These are phyloP conservation scores for Brachionus manjavacas DNA, from an alignment of 1,140 invertebrate species.

Conservation along the genomic window DNA sequence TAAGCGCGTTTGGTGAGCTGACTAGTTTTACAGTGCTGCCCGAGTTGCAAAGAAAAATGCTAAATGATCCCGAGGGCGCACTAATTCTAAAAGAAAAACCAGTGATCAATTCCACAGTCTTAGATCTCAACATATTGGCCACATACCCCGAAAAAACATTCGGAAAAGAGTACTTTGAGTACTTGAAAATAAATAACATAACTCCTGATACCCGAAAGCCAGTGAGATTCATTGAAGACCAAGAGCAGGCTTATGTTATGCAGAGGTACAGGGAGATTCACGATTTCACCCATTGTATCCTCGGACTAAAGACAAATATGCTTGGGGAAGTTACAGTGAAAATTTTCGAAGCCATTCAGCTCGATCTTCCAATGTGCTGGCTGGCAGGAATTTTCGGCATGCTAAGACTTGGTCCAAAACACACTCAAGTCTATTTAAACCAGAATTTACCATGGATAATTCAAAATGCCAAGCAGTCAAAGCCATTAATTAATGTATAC, in stretches of 20 bases:
- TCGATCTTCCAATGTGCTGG: constrained; percentile 59
- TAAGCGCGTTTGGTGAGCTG: constrained; percentile 83
- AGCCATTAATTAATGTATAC: constrained; percentile 75
- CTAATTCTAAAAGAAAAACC: constrained; percentile 73
- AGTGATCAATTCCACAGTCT: constrained; percentile 74
- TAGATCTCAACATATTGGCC: constrained; percentile 70
- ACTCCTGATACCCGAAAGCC: constrained; percentile 80
- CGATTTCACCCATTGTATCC: constrained; percentile 82
- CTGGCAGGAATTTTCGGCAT: constrained; percentile 57
- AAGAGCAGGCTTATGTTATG: constrained; percentile 88
- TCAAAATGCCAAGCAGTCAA: constrained; percentile 68
- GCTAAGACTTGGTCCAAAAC: constrained; percentile 65
- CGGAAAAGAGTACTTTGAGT: constrained; percentile 75
- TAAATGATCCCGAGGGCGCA: constrained; percentile 65
- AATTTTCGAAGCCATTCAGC: constrained; percentile 83
- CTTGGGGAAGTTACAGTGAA: constrained; percentile 85
- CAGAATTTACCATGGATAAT: constrained; percentile 83
- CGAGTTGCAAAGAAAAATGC: constrained; percentile 67
- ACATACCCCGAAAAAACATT: constrained; percentile 72
- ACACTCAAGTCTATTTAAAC: constrained; percentile 71
- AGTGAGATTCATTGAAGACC: constrained; percentile 84
- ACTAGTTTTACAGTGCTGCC: constrained; percentile 69
- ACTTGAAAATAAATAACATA: constrained; percentile 74
- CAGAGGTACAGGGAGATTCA: constrained; percentile 92
- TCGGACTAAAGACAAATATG: constrained; percentile 93